phyloP scores from a whole-genome alignment of 2,113 vertebrate genomes.

The Terrapene triunguis region DNA sequence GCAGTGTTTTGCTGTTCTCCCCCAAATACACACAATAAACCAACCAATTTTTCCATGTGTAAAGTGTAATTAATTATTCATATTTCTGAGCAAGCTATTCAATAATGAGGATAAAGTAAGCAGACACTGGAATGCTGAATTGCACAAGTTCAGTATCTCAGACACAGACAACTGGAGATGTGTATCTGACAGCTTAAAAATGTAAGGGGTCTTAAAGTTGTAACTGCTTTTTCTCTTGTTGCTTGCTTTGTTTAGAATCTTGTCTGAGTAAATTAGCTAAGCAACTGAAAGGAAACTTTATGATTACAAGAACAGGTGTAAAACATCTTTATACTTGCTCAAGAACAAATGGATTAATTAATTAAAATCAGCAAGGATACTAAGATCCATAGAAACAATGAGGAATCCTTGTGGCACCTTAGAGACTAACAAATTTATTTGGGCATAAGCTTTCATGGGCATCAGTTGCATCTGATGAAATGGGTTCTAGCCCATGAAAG shows the following conservation, averaged over 20 bases:
- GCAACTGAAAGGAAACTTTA: constrained; percentile 41
- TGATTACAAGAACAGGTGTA: constrained; percentile 3
- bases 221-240: constrained; percentile 8
- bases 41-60: background rate
- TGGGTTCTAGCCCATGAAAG: too few relatives aligned
- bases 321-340: background rate
- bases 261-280: constrained; percentile 12
- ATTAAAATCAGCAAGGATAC: background rate
- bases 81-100: constrained; percentile 14
- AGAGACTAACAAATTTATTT: too few relatives aligned
- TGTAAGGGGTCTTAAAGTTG: background rate
- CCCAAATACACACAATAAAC: background rate
- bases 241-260: constrained; percentile 35
- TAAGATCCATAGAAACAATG: background rate
- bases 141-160: background rate
- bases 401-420: too few relatives aligned
- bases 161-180: constrained; percentile 14
- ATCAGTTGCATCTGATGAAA: too few relatives aligned
- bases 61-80: constrained; percentile 39
- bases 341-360: constrained; percentile 13
- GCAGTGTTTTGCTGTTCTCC: constrained; percentile 9
- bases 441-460: too few relatives aligned
- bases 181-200: background rate
- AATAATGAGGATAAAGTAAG: background rate
- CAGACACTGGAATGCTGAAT: constrained; percentile 20